Evolutionary conservation across 2,797 vertebrate species (phyloP).

Genomic region (Spheniscus humboldti): DNA sequence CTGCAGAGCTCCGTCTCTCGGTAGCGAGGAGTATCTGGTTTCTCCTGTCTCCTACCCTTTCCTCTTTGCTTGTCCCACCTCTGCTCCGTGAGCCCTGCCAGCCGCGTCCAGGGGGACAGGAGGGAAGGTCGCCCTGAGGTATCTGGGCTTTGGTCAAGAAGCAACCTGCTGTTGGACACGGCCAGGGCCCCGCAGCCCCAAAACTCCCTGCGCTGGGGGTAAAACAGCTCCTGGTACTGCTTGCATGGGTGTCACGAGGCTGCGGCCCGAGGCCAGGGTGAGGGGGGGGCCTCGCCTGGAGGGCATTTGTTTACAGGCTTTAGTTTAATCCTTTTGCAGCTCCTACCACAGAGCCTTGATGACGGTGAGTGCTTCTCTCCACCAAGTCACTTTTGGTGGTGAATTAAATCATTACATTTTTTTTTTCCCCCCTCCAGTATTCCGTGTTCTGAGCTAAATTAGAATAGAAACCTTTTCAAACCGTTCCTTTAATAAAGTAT

Average conservation of each 20-base stretch:
- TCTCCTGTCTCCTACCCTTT: background rate
- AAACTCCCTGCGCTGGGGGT: background rate
- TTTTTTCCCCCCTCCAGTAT: background rate
- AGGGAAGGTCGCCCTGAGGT: background rate
- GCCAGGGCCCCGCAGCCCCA: background rate
- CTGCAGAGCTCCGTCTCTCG: background rate
- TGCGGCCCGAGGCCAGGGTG: background rate
- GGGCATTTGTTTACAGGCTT: background rate
- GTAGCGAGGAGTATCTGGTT: background rate
- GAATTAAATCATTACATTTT: background rate
- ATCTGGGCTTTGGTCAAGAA: background rate
- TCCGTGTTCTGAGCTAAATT: background rate
- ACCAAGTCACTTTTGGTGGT: background rate
- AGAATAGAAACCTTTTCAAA: constrained; percentile 33
- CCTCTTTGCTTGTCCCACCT: background rate
- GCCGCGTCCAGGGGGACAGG: fast-evolving
- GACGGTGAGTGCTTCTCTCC: background rate
- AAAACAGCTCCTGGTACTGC: background rate
- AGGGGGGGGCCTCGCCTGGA: background rate
- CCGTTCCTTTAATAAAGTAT: constrained; percentile 46
- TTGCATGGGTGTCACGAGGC: fast-evolving
- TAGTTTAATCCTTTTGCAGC: background rate
- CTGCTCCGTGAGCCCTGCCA: background rate
- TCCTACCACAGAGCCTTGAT: background rate
- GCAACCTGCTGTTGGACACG: fast-evolving